Base-by-base conservation (phyloP, 2,888 invertebrate species). In the Odontomyia ornata region DNA sequence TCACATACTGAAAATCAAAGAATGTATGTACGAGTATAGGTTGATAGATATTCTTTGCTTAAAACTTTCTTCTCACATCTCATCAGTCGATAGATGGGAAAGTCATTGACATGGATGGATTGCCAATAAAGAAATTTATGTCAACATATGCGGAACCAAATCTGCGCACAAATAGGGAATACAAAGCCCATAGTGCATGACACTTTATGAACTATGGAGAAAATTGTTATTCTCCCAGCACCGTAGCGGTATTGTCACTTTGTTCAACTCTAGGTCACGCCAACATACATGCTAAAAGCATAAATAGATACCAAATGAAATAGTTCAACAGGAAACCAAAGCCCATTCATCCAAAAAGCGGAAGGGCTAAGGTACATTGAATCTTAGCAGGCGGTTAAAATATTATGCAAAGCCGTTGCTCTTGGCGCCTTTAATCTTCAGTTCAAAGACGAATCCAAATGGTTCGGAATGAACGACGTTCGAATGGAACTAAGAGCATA, bases 301-400 rank as follows among this genome's bases (percentile, higher is more conserved):
- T 23, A 13, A 27, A 62, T 15, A 27, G 15, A 9, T 36, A 36
- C 36, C 36, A 3, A 1, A 15, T 1, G 60, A 60, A 46, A 69
- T 43, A 46, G 69, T 69, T 69, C 69, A 69, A 69, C 52, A 46
- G 69, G 69, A 69, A 69, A 69, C 69, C 21, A 36, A 69, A 47
- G 69, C 69, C 69, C 69, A 69, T 69, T 69, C 69, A 69, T 69
- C 69, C 52, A 46, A 69, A 65, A 69, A 69, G 69, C 69, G 69
- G 69, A 69, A 69, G 69, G 27, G 69, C 27, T 69, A 52, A 30
- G 62, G 27, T 13, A 18, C 15, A 15, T 4, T 18, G 13, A n/a
- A 2, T 52, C 52, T 52, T 52, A 18, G 52, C 52, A 15, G 52
- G 52, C 52, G 52, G 52, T 52, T 52, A 52, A 52, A 52, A 52